Percentiles rank a stretch among this genome's conserved stretches.
These are phyloP conservation scores for Mirounga angustirostris DNA, from an alignment of 2,113 vertebrate species.

Conservation along the genomic window DNA sequence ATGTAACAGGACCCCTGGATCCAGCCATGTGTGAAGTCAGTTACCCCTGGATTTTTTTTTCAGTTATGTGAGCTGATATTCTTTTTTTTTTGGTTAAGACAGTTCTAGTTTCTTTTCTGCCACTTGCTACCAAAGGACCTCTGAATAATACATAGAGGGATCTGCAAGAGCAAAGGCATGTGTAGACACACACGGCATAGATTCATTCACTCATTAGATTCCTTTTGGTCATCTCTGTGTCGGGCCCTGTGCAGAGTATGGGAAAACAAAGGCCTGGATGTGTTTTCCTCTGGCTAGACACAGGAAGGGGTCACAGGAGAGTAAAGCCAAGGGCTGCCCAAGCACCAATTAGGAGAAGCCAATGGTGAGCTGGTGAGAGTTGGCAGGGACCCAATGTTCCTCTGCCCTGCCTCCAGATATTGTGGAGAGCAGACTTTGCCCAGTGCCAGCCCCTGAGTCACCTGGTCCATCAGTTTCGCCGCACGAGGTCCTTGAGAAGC, in stretches of 20 bases:
- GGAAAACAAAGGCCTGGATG: background rate
- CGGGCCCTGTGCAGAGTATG: background rate
- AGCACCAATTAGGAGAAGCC: background rate
- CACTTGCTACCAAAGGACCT: background rate
- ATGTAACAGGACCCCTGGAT: background rate
- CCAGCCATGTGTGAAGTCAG: background rate
- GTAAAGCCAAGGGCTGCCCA: background rate
- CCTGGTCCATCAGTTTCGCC: background rate
- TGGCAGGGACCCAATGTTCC: background rate
- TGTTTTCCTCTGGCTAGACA: background rate
- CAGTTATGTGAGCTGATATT: background rate
- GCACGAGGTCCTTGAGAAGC: background rate
- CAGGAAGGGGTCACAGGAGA: background rate
- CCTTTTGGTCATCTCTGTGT: background rate
- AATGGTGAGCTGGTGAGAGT: background rate
- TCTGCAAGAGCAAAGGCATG: background rate
- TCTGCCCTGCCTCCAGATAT: background rate
- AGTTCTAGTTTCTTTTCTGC: background rate
- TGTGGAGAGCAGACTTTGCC: background rate
- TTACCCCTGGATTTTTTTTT: background rate
- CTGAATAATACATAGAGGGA: background rate
- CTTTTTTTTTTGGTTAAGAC: background rate
- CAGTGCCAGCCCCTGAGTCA: background rate
- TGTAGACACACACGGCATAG: background rate
- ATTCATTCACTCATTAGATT: background rate